Conservation (phyloP, 2,888 invertebrate species). For the Ophion ventricosus region DNA sequence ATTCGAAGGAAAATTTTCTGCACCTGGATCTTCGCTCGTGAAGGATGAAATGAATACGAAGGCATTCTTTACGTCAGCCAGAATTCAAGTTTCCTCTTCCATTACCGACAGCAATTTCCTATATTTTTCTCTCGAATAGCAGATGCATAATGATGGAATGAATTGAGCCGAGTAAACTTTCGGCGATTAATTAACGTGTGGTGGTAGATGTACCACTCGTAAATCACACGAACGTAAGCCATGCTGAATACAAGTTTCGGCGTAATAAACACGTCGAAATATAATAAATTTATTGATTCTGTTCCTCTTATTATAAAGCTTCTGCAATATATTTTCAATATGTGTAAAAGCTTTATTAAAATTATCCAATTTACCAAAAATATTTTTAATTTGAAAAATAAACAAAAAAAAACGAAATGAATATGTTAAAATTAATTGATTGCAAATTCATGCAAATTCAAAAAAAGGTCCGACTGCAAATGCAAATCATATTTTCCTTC, state of each 20-base stretch:
- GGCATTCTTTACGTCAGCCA: slow-evolving; percentile 50
- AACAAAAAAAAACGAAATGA: neutral
- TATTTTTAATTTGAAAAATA: neutral
- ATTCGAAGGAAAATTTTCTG: slow-evolving; percentile 45
- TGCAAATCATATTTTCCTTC: neutral
- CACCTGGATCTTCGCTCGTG: slow-evolving; percentile 55
- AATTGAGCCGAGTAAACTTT: slow-evolving; percentile 43
- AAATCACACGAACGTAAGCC: neutral
- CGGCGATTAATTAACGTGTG: slow-evolving; percentile 53
- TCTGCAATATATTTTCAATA: neutral
- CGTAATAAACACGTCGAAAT: neutral
- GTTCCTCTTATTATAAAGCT: neutral
- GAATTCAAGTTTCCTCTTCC: slow-evolving; percentile 5
- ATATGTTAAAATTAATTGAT: neutral
- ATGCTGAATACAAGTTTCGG: neutral
- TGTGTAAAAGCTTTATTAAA: neutral
- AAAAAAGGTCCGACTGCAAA: neutral
- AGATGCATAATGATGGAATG: slow-evolving; percentile 57
- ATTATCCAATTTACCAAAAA: neutral
- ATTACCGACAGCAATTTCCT: slow-evolving; percentile 9
- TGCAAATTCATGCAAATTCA: neutral
- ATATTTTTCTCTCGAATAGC: slow-evolving; percentile 43
- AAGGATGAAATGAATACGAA: slow-evolving; percentile 58
- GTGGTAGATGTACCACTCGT: neutral
- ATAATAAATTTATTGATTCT: neutral